phyloP scores from a whole-genome alignment of 2,113 vertebrate genomes.

The Vimba vimba region DNA sequence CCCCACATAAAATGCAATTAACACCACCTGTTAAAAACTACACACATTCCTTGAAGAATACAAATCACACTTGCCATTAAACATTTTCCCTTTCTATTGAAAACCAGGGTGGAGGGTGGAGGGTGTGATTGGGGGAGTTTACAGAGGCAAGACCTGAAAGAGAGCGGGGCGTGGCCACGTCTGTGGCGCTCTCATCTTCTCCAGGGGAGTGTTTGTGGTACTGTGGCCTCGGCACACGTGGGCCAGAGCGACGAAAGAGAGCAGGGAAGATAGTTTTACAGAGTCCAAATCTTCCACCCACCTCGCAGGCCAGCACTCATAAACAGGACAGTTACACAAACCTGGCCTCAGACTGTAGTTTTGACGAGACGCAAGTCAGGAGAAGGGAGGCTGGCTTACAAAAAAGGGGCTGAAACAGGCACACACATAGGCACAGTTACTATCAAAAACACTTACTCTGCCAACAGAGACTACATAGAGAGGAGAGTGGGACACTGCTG shows the following conservation, averaged over 20 bases:
- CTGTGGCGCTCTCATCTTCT: conserved; percentile 29
- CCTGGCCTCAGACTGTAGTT: conserved; percentile 25
- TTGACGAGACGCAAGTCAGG: not conserved
- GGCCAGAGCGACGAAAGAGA: not conserved
- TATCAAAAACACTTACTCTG: conserved; percentile 12
- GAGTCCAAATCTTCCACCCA: conserved; percentile 45
- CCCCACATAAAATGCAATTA: not conserved
- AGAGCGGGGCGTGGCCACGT: conserved; percentile 12
- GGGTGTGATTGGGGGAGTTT: not conserved
- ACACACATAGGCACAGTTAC: not conserved
- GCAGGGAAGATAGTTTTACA: conserved; percentile 4
- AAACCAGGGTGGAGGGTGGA: not conserved
- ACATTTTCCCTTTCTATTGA: not conserved
- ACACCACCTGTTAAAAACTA: not conserved
- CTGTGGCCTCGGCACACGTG: conserved; percentile 39
- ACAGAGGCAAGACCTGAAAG: conserved; percentile 21
- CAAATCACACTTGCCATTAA: conserved; percentile 15
- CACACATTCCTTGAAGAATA: not conserved
- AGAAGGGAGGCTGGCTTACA: conserved; percentile 8
- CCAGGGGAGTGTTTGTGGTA: conserved; percentile 47
- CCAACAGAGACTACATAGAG: not conserved
- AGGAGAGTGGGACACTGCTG: not conserved
- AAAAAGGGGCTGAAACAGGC: not conserved
- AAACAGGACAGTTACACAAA: conserved; percentile 50
- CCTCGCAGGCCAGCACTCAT: conserved; percentile 41